These are phyloP conservation scores for Celastrina argiolus DNA, from an alignment of 2,888 invertebrate genomes.

Conservation along the genomic window DNA sequence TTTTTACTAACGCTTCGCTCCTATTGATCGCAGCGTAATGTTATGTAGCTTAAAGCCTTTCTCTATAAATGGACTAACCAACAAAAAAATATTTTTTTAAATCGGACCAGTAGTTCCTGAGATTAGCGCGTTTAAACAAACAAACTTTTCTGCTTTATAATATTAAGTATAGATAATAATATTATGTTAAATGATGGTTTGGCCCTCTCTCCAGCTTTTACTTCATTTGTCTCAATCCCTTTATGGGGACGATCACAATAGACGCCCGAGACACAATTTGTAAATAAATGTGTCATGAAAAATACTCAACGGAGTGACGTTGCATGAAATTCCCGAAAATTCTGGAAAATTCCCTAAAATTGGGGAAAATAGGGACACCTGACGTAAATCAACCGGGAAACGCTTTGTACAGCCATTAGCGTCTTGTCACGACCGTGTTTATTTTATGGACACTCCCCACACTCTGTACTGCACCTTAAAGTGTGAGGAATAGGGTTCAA, in stretches of 20 bases:
- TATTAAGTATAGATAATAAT: too few species aligned
- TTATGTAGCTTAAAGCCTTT: too few species aligned
- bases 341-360: background rate
- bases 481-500: background rate
- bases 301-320: background rate
- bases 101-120: too few species aligned
- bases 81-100: too few species aligned
- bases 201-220: too few species aligned
- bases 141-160: too few species aligned
- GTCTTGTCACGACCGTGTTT: constrained; percentile 10
- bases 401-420: constrained; percentile 12
- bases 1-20: too few species aligned
- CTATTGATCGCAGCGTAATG: too few species aligned
- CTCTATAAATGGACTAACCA: too few species aligned
- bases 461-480: background rate
- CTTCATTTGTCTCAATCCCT: background rate
- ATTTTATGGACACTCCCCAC: background rate
- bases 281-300: background rate
- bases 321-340: background rate
- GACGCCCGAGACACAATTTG: background rate
- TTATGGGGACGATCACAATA: too few species aligned
- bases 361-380: constrained; percentile 3
- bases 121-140: too few species aligned
- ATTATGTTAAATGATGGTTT: too few species aligned
- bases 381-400: constrained; percentile 13